Evolutionary conservation across 2,888 invertebrate species (phyloP), one percentile per base, ranked within the genome.

Genomic region (Dioctria rufipes): DNA sequence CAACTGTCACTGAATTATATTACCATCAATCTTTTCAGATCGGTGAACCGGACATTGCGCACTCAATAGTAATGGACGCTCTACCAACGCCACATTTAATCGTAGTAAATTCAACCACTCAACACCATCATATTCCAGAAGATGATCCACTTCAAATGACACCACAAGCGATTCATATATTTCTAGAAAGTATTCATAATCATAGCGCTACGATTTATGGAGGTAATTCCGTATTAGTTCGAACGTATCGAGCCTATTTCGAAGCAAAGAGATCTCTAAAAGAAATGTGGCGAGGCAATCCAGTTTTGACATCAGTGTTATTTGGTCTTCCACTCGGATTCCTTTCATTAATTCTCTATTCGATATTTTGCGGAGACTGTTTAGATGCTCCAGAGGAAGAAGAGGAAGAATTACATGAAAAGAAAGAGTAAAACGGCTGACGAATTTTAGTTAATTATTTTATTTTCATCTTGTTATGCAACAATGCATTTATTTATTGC

Each of bases 241-340:
- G 94, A 75, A 84, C 96, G 6, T 96, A 95, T 87, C 92, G 98
- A 85, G 92, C 93, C 2, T 93, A 95, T 86, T 98, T 94, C 87
- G 97, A 98, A 88, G 92, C 94, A n/a, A 92, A 93, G 85, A 93
- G 94, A 40, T 93, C 94, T 0, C 89, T 98, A 42, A 90, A 91
- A 13, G 94, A 94, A 84, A 97, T 97, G 96, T 97, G 97, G 96
- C 91, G 91, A 83, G 97, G 96, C 8, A 97, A 97, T 90, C 97
- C 98, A 0, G 95, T 98, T 82, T 90, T 99, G 82, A 98, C 98
- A 4, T 92, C 96, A 46, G 93, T 99, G 4, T 92, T 99, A 77
- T 98, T 99, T 89, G 98, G 98, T 1, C 91, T 99, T 81, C 99
- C 99, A 0, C 90, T 97, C 63, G 96, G 97, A 51, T 98, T 99